These are phyloP conservation scores for Emydocephalus ijimae DNA, from an alignment of 2,113 vertebrate genomes.

Conservation along the genomic window DNA sequence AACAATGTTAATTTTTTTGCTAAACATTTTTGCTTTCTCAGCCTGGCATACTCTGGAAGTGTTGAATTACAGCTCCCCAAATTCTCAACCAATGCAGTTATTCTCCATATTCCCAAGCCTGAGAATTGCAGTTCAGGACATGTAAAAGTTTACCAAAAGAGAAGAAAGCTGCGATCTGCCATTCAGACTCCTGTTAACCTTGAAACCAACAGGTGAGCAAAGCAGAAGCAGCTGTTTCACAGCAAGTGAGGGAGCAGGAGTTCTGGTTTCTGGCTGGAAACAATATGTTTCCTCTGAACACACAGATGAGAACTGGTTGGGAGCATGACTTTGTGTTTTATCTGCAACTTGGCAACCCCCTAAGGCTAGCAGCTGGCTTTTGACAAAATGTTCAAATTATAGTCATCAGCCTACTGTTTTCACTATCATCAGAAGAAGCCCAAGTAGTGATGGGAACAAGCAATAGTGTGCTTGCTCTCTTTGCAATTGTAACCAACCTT, in stretches of 20 bases:
- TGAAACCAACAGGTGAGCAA: neutral
- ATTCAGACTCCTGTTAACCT: neutral
- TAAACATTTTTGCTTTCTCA: neutral
- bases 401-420: neutral
- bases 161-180: neutral
- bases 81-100: neutral
- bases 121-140: neutral
- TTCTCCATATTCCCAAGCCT: neutral
- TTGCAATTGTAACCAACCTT: neutral
- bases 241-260: neutral
- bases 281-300: constrained; percentile 3
- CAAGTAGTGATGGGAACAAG: neutral
- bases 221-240: constrained; percentile 3
- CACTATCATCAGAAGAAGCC: neutral
- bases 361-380: neutral
- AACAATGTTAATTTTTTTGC: neutral
- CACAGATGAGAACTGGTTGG: constrained; percentile 6
- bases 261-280: neutral
- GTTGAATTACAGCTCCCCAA: neutral
- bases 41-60: neutral
- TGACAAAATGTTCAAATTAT: neutral
- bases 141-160: neutral
- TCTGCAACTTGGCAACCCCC: neutral
- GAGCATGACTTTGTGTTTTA: neutral
- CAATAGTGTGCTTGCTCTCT: neutral